Conservation (phyloP, 2,888 invertebrate genomes). For the Dryobota labecula region DNA sequence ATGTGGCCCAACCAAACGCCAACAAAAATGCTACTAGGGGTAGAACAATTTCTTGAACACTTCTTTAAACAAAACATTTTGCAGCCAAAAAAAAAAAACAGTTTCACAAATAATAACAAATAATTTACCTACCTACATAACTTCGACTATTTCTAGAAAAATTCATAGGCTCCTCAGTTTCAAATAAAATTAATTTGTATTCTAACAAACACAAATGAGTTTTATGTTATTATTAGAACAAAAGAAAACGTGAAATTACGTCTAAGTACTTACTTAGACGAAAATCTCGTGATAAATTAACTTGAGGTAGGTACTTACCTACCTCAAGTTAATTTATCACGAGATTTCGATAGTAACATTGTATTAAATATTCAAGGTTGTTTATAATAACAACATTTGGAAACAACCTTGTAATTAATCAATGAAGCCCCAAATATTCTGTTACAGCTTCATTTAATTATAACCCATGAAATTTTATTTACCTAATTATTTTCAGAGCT, state of each 20-base stretch:
- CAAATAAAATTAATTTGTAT: background rate
- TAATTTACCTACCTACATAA: background rate
- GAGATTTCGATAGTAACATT: conserved; percentile 20
- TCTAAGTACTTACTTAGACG: conserved; percentile 11
- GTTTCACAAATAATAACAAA: background rate
- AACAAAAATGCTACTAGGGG: too few species aligned
- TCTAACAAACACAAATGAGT: background rate
- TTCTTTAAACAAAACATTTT: too few species aligned
- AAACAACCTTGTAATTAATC: conserved; percentile 30
- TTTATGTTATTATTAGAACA: conserved; percentile 24
- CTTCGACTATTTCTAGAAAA: background rate
- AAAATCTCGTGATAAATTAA: conserved; percentile 12
- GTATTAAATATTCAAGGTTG: conserved; percentile 26
- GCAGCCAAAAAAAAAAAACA: background rate
- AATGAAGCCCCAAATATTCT: conserved; percentile 17
- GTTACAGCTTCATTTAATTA: background rate
- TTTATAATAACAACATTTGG: conserved; percentile 23
- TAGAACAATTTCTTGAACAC: too few species aligned
- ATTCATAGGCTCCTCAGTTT: too few species aligned
- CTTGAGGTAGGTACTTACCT: conserved; percentile 4
- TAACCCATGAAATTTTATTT: conserved; percentile 8
- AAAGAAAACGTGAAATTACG: conserved; percentile 22
- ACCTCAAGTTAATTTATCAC: background rate
- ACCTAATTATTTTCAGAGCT: background rate
- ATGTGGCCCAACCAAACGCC: too few species aligned